phyloP scores from a whole-genome alignment of 2,113 vertebrate species.

The Elephantulus edwardii region DNA sequence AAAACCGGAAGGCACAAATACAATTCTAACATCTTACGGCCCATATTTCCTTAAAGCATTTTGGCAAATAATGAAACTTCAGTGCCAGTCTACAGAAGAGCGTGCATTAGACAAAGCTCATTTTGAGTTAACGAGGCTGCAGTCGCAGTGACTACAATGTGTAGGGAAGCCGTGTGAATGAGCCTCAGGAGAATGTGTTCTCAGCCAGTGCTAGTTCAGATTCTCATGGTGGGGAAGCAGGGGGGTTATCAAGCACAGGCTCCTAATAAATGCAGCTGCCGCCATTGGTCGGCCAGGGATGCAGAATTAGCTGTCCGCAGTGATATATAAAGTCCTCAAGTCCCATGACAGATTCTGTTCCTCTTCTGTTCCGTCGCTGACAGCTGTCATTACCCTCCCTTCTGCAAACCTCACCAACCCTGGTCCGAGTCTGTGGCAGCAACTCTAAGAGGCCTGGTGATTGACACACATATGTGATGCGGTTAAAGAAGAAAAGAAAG shows the following conservation, averaged over 20 bases:
- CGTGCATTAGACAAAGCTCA: background rate
- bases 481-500: conserved; percentile 52
- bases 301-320: conserved; percentile 84
- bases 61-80: background rate
- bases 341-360: conserved; percentile 80
- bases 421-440: conserved; percentile 50
- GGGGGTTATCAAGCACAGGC: conserved; percentile 58
- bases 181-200: background rate
- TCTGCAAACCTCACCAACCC: conserved; percentile 64
- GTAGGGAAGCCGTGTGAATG: background rate
- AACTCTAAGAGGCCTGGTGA: conserved; percentile 51
- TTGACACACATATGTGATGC: background rate
- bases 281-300: conserved; percentile 78
- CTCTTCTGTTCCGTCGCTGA: conserved; percentile 75
- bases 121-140: background rate
- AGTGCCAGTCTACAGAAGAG: background rate
- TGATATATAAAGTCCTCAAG: conserved; percentile 84
- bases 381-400: conserved; percentile 67
- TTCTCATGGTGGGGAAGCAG: conserved; percentile 15
- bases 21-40: background rate
- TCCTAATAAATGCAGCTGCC: conserved; percentile 80
- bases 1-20: background rate
- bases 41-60: background rate
- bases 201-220: conserved; percentile 36
- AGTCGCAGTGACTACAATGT: background rate